A percentile compares a stretch with the other conserved stretches of the same genome.
Evolutionary conservation across 2,113 vertebrate genomes (phyloP).

Genomic region (Rhodinocichla rosea): DNA sequence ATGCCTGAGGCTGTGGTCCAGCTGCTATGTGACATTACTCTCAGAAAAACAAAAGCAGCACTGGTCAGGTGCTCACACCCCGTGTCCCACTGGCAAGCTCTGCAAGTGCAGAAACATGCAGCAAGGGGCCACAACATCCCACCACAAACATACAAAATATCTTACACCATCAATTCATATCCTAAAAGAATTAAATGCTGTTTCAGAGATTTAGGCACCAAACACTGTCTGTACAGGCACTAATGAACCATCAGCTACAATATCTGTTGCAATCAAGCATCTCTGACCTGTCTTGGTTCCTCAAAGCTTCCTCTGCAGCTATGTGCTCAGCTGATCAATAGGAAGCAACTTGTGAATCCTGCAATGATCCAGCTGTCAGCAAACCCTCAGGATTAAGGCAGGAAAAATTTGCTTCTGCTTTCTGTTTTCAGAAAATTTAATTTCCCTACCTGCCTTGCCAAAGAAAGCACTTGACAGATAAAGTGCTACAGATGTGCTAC

Average conservation of each 20-base stretch:
- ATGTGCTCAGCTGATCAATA: background rate
- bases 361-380: background rate
- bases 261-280: background rate
- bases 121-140: background rate
- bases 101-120: background rate
- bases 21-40: background rate
- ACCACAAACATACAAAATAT: background rate
- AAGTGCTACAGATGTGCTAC: background rate
- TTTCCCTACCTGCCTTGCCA: background rate
- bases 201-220: background rate
- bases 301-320: background rate
- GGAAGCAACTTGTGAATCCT: background rate
- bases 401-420: background rate
- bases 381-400: background rate
- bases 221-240: background rate
- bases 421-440: background rate
- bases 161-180: background rate
- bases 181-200: background rate
- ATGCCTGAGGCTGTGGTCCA: background rate
- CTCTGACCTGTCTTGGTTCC: background rate
- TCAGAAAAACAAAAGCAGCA: background rate
- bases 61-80: background rate
- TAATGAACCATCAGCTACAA: background rate
- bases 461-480: background rate
- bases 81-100: no score